Base-by-base conservation (phyloP, 2,797 vertebrate species). In the Gallinago nigripennis region DNA sequence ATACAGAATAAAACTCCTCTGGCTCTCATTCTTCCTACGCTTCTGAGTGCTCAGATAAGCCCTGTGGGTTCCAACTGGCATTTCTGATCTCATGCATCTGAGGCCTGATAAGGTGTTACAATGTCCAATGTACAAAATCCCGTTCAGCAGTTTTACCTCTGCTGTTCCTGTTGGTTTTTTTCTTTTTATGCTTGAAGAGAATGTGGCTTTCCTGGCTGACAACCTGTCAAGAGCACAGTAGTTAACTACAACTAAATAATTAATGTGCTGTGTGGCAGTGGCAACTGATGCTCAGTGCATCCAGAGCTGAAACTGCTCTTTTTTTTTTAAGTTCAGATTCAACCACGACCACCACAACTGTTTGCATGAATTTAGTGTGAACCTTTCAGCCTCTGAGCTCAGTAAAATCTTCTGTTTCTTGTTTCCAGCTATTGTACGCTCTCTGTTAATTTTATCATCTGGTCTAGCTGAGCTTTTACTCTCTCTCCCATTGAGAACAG, bases 41-140 rank as follows among this genome's bases (percentile, higher is more conserved):
- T 84, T 84, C 91, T 97, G 95, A 96, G 78, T 78, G 68, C 94
- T 75, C 81, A 95, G 91, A 92, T 96, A 97, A 95, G 92, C 82
- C 33, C 60, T 82, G 56, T 93, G 81, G 64, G 81, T 94, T 96
- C 83, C 94, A 96, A 88, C 90, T 96, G 95, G 95, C 68, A 85
- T 87, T 95, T 95, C 94, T 97, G 92, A 94, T 94, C 88, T 94
- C 83, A 78, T 86, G 71, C 35, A 2, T 91, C 92, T 93, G 89
- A 54, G 75, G 37, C 82, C 90, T 93, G 96, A 97, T 97, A 96
- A 96, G 81, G 65, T 93, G 86, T 79, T 90, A 96, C 94, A 95
- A 94, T 91, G 54, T 91, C 69, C 85, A 93, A 33, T 0, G 2
- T 61, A 82, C 73, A 84, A 95, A 96, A 93, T 90, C 60, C 66